Base-by-base conservation (phyloP, 2,797 vertebrate genomes). In the Platalea minor region DNA sequence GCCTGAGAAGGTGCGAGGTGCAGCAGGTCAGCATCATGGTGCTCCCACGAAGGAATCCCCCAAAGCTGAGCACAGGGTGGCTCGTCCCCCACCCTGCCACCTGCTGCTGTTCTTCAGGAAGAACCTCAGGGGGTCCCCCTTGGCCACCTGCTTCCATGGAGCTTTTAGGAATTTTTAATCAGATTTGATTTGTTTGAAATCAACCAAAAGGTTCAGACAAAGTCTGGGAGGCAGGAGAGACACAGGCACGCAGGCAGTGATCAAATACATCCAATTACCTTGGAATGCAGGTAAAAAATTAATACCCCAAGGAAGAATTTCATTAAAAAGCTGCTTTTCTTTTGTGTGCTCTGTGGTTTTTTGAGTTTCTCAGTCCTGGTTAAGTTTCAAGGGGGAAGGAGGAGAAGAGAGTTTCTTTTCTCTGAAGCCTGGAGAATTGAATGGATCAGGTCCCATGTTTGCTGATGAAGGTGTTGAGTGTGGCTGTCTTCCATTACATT, bases 1-100 rank as follows among this genome's bases (percentile, higher is more conserved):
- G 24, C 29, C 25, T 59, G 53, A 70, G 63, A 88, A 91, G 5
- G 33, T 35, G 33, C 3, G 4, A 75, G n/a, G 37, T 63, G 21
- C n/a, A n/a, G 13, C 5, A 33, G 11, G 26, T 17, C 0, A 0
- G 17, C 20, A 26, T 60, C 41, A 17, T 9, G 17, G 24, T 41
- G 21, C 17, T 81, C 25, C n/a, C 60, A 46, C 0, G 3, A 84
- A 48, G 17, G 13, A 83, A 72, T 46, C 6, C 23, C 20, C 28
- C 43, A 48, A 68, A 72, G 11, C 0, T 50, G 54, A 70, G 11
- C 29, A 13, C 8, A 74, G 23, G 3, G 19, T 77, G n/a, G 43
- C 23, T 77, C 0, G 0, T 53, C 14, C 26, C 7, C 7, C 3
- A 2, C 7, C 7, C 51, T 77, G 33, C 8, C 21, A 13, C 43